Evolutionary conservation across 2,888 invertebrate species (phyloP).

Genomic region (Trachelus troglodyta): DNA sequence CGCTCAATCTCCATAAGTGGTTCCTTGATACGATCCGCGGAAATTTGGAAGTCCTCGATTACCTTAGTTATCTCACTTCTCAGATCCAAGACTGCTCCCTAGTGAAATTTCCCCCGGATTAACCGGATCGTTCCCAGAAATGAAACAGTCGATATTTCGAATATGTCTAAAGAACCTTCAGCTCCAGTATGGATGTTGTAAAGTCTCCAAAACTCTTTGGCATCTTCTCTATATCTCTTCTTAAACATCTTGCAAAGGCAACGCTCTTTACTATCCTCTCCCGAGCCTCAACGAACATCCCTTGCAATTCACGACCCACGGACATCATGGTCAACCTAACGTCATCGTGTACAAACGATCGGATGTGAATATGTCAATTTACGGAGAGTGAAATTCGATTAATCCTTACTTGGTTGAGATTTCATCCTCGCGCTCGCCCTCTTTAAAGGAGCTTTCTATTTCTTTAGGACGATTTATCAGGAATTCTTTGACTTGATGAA

Average conservation of each 20-base stretch:
- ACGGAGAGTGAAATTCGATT: neutral
- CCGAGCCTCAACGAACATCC: conserved; percentile 80
- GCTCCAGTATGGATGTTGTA: conserved; percentile 71
- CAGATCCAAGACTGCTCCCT: conserved; percentile 71
- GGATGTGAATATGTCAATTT: neutral
- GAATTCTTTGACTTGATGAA: conserved; percentile 69
- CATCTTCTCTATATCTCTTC: conserved; percentile 74
- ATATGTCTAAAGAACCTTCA: conserved; percentile 61
- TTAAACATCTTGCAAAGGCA: conserved; percentile 82
- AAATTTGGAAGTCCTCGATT: conserved; percentile 71
- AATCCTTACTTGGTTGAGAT: conserved; percentile 34
- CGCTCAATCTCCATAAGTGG: conserved; percentile 72
- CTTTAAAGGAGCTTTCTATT: conserved; percentile 47
- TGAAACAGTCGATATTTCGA: neutral
- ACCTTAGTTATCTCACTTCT: conserved; percentile 70
- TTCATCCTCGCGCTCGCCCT: conserved; percentile 43
- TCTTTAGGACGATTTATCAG: conserved; percentile 64
- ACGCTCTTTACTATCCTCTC: conserved; percentile 85
- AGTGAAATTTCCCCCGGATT: conserved; percentile 15
- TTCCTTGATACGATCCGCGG: conserved; percentile 67
- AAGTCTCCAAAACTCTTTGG: conserved; percentile 71
- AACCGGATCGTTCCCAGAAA: neutral
- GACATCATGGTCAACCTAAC: conserved; percentile 63
- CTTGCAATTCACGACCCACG: conserved; percentile 83
- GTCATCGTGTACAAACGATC: neutral